Evolutionary conservation across 1,140 invertebrate genomes (phyloP).

Genomic region (Cydia amplana): DNA sequence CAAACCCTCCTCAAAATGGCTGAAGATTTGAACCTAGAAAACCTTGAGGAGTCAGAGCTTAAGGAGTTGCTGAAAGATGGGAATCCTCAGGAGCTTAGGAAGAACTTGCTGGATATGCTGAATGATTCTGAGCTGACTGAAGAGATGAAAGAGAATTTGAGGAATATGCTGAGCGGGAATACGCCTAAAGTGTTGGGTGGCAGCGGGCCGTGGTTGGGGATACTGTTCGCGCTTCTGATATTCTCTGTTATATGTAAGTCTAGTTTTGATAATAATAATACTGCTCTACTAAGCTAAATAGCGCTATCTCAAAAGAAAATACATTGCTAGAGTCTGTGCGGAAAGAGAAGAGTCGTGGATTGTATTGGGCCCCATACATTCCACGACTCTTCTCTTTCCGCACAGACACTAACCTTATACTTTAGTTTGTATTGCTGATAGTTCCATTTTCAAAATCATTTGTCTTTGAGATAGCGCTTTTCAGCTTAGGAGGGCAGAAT

Average conservation of each 20-base stretch:
- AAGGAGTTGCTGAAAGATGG: slow-evolving; percentile 55
- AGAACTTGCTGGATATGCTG: slow-evolving; percentile 80
- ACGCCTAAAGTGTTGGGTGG: slow-evolving; percentile 56
- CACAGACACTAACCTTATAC: no score
- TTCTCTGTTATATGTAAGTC: slow-evolving; percentile 62
- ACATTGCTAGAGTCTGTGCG: no score
- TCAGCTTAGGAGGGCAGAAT: no score
- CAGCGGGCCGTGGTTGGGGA: slow-evolving; percentile 44
- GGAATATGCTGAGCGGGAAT: slow-evolving; percentile 70
- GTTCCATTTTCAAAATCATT: no score
- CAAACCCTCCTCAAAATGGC: slow-evolving; percentile 46
- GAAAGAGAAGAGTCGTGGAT: no score
- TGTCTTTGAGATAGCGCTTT: no score
- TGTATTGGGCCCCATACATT: no score
- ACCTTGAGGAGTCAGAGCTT: slow-evolving; percentile 58
- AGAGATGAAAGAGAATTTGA: slow-evolving; percentile 77
- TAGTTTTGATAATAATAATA: not conserved
- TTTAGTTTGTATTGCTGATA: no score
- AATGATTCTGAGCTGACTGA: slow-evolving; percentile 79
- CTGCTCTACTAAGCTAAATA: no score
- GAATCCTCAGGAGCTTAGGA: slow-evolving; percentile 62
- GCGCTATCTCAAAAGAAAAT: no score
- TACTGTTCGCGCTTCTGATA: slow-evolving; percentile 52
- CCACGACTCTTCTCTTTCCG: no score
- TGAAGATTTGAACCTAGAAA: slow-evolving; percentile 55